Evolutionary conservation across 2,797 vertebrate species (phyloP).

Genomic region (Alauda arvensis): DNA sequence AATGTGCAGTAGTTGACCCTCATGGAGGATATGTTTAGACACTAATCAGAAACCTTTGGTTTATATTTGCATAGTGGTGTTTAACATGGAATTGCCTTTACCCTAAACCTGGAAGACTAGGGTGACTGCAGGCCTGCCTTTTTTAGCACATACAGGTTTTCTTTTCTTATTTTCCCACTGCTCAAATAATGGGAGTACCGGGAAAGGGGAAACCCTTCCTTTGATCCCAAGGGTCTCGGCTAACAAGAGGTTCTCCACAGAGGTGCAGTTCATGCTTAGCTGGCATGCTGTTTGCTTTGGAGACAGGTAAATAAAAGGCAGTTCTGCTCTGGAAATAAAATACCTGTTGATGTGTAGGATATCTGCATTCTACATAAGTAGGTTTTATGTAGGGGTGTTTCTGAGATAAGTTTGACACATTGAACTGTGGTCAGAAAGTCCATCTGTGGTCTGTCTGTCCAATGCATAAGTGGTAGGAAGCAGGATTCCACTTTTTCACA

Average conservation of each 20-base stretch:
- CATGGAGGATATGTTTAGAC: background rate
- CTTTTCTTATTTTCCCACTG: background rate
- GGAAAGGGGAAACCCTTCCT: background rate
- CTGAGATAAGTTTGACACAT: background rate
- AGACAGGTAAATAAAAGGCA: background rate
- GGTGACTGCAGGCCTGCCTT: background rate
- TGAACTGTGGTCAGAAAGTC: background rate
- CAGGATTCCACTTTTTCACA: background rate
- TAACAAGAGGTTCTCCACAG: background rate
- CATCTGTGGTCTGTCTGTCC: background rate
- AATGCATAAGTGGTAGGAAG: rapidly evolving
- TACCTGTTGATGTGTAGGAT: background rate
- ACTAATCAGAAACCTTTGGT: background rate
- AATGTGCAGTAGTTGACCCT: background rate
- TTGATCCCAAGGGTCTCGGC: background rate
- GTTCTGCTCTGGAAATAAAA: background rate
- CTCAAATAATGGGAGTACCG: background rate
- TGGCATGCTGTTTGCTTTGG: background rate
- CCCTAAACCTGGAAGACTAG: background rate
- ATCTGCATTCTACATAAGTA: background rate
- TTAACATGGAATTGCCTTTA: background rate
- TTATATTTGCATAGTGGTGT: background rate
- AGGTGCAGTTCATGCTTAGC: background rate
- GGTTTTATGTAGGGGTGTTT: background rate
- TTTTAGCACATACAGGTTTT: background rate